Base-by-base conservation (phyloP, 2,113 vertebrate genomes). In the Colaptes auratus region DNA sequence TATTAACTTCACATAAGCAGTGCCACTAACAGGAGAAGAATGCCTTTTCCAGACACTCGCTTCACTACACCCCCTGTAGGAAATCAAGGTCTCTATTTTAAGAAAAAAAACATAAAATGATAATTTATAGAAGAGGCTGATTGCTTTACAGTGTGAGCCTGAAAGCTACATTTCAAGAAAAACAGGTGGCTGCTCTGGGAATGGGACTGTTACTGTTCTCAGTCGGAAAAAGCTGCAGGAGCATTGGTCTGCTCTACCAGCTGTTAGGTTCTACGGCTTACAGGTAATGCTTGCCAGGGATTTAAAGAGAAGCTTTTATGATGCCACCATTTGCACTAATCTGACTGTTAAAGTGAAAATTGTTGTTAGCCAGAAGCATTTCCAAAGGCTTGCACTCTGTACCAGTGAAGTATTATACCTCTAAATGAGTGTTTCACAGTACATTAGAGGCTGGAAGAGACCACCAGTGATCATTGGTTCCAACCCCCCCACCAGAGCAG, bases 81-180 rank as follows among this genome's bases (percentile, higher is more conserved):
- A 95, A 83, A 75, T 6, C 1, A 48, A 83, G 79, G 23, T 70
- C 31, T 81, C 44, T 66, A 50, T n/a, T 69, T 21, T 10, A 75
- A 79, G 86, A 90, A 72, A 81, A 81, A 80, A 7, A 28, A 25
- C 25, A 13, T 27, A 55, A 55, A 55, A 14, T 15, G 7, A 16
- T 79, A 55, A 92, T 92, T 93, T 96, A 85, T 76, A 91, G 84
- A 65, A 70, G 56, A 89, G 36, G 42, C 24, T 85, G 81, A 94
- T 96, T 76, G 84, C 33, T 95, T 93, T 92, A 59, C 86, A 92
- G 78, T n/a, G 93, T 82, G 89, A 95, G 76, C 63, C 78, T 52
- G 63, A 84, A 90, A 79, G 50, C 83, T 63, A 73, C 74, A 66
- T 87, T 94, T 91, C 84, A 89, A 50, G 82, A 42, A 73, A 91